Evolutionary conservation across 2,888 invertebrate genomes (phyloP), one percentile per base, ranked within the genome.

Genomic region (Tinea semifulvella): DNA sequence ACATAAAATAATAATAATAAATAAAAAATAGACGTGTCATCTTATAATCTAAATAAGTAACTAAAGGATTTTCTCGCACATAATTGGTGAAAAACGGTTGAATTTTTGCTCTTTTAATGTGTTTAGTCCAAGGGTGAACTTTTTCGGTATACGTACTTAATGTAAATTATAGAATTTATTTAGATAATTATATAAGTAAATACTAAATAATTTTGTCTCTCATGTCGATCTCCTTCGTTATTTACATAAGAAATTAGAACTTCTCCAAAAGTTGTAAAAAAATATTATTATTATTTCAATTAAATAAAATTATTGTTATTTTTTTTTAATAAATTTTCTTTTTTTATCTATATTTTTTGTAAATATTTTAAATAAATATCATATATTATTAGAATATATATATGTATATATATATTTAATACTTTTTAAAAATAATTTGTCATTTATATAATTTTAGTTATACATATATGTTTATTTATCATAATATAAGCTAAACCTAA

Each of bases 91-190:
- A 40, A 40, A 22, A 40, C n/a, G 36, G 36, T 36, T 36, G 16
- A 18, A 58, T 58, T 63, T n/a, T 67, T 66, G 61, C 66, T 67
- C 60, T 73, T 73, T 73, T 67, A 42, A 25, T 16, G 18, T 68
- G 68, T 70, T 45, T 73, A 75, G 74, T 75, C 72, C 74, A 74
- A 73, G 62, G 60, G 71, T 73, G 68, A 75, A 77, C 71, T 75
- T 65, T 76, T 77, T 80, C 80, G 69, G 80, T 80, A 80, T 80
- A 80, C 80, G 80, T 80, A 80, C 80, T 80, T 80, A 80, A 77
- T 79, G 71, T 79, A 79, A 79, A 68, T 61, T 61, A 75, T 76
- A 80, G 76, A 80, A 74, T 77, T 76, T 80, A 80, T 79, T 71
- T 77, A 79, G 76, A 75, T 76, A 43, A 47, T 22, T 42, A 74